A percentile compares a stretch with the other conserved stretches of the same genome.
phyloP scores from a whole-genome alignment of 2,888 invertebrate species.

The Drosophila nigritarsus region DNA sequence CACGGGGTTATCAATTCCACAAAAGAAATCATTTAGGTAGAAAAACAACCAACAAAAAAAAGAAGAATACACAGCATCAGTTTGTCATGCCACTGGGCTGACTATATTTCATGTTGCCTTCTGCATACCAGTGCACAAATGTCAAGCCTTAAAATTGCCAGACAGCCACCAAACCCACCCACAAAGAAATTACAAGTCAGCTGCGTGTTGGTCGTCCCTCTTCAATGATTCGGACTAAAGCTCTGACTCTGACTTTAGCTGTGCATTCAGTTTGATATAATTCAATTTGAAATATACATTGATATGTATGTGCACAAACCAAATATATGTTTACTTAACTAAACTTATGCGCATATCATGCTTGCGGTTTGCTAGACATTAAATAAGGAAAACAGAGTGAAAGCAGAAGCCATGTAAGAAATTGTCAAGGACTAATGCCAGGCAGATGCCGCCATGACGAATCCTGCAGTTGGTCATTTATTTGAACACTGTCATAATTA shows the following conservation, averaged over 20 bases:
- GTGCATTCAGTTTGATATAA: constrained; percentile 63
- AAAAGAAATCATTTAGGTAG: constrained; percentile 71
- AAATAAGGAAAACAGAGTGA: constrained; percentile 23
- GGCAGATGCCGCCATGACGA: constrained; percentile 32
- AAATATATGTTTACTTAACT: constrained; percentile 1
- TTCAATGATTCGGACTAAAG: constrained; percentile 7
- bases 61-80: constrained; percentile 19
- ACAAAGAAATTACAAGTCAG: constrained; percentile 58
- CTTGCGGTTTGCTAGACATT: constrained; percentile 9
- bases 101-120: constrained; percentile 50
- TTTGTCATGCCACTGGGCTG: constrained; percentile 39
- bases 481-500: constrained; percentile 53
- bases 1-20: constrained; percentile 68
- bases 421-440: constrained; percentile 40
- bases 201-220: constrained; percentile 52
- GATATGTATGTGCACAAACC: neutral
- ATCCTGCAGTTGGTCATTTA: constrained; percentile 30
- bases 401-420: constrained; percentile 35
- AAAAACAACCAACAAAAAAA: constrained; percentile 35
- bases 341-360: constrained; percentile 20
- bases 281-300: constrained; percentile 65
- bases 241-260: constrained; percentile 53
- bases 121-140: constrained; percentile 52
- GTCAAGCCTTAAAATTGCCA: constrained; percentile 60
- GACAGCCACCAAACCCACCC: constrained; percentile 15